phyloP scores from a whole-genome alignment of 2,888 invertebrate genomes.

The Phortica magna region DNA sequence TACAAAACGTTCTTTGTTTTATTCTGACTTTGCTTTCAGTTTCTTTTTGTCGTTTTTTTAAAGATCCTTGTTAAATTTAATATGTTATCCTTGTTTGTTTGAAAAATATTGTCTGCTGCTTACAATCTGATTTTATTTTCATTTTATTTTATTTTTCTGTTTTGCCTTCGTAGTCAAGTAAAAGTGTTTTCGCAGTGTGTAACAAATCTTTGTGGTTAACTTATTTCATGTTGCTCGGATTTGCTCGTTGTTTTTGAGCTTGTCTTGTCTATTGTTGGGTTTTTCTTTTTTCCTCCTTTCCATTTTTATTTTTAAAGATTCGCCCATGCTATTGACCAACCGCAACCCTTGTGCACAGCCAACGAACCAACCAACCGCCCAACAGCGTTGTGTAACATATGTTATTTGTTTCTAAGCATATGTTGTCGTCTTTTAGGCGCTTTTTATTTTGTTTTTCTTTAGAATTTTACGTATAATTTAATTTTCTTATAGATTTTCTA shows the following conservation, averaged over 20 bases:
- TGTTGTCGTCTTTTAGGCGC: not conserved
- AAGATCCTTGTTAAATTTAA: conserved; percentile 55
- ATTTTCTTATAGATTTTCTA: not conserved
- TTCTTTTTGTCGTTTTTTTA: too few relatives aligned
- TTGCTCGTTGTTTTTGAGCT: conserved; percentile 37
- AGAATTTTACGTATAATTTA: not conserved
- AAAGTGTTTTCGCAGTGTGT: conserved; percentile 62
- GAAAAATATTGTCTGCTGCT: conserved; percentile 61
- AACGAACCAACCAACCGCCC: not conserved
- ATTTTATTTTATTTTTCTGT: conserved; percentile 26
- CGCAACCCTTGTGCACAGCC: not conserved
- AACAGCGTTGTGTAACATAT: conserved; percentile 24
- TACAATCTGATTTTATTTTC: conserved; percentile 49
- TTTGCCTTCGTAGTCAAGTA: conserved; percentile 32
- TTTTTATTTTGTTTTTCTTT: not conserved
- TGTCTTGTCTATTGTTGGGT: not conserved
- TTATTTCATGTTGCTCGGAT: conserved; percentile 53
- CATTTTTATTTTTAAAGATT: too few relatives aligned
- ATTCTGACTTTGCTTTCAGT: not conserved
- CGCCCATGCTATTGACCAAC: not conserved
- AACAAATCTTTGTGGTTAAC: conserved; percentile 61
- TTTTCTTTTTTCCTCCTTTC: not conserved
- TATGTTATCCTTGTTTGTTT: conserved; percentile 65
- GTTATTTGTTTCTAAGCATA: conserved; percentile 11
- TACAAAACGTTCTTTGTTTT: not conserved